A percentile compares a stretch with the other conserved stretches of the same genome.
phyloP scores from a whole-genome alignment of 2,113 vertebrate genomes.

The Lepidothrix coronata region DNA sequence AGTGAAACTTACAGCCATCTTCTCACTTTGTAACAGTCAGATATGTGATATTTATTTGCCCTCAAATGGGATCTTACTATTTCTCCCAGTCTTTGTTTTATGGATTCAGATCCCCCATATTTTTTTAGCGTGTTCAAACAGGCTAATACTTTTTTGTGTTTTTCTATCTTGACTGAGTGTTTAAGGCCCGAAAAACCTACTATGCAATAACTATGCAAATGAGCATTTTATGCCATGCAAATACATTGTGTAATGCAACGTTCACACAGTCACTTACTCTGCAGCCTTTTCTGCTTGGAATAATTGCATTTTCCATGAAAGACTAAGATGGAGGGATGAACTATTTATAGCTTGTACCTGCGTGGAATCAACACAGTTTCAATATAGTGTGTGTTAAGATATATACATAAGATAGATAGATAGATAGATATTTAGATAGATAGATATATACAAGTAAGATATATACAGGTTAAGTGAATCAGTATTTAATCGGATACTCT shows the following conservation, averaged over 20 bases:
- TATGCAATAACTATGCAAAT: constrained; percentile 12
- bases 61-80: not conserved
- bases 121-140: not conserved
- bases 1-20: not conserved
- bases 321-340: not conserved
- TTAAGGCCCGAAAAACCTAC: constrained; percentile 1
- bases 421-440: no score
- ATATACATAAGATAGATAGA: not conserved
- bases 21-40: not conserved
- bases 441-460: no score
- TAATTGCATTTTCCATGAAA: not conserved
- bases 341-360: not conserved
- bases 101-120: not conserved
- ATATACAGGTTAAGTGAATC: not conserved
- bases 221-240: not conserved
- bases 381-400: not conserved
- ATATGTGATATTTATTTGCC: not conserved
- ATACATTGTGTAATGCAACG: not conserved
- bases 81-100: not conserved
- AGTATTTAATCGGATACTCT: not conserved
- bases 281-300: not conserved
- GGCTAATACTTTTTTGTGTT: not conserved
- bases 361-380: not conserved
- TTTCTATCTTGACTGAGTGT: not conserved
- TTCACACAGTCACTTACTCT: not conserved